Evolutionary conservation across 2,797 vertebrate species (phyloP), one percentile per base, ranked within the genome.

Genomic region (Uromys caudimaculatus): DNA sequence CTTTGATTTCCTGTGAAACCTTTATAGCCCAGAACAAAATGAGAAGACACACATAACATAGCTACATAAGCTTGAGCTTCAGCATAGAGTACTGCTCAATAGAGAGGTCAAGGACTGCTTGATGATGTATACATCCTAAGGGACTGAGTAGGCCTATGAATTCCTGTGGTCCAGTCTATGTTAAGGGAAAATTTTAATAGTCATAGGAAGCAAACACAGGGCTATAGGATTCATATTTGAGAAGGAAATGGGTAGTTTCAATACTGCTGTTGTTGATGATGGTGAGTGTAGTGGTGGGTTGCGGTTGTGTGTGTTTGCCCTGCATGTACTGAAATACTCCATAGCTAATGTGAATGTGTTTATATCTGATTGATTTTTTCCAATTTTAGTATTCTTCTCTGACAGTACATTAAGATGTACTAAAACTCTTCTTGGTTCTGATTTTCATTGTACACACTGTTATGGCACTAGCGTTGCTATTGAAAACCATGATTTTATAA

Each of bases 401-500:
- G 56, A 47, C 52, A 71, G 52, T 62, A 41, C 38, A 69, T 24
- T 50, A 52, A 83, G 35, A 84, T 91, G 10, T 9, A 84, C 56
- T 76, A 62, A 84, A 93, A 12, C 41, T 58, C 38, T 38, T 94
- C 41, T 90, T 78, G 56, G 50, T n/a, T 69, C 11, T 60, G 2
- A 76, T 96, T 95, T 92, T 90, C 41, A 60, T 29, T 77, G 9
- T 3, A 84, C 94, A 24, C 16, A 16, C 35, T 94, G 16, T 76
- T n/a, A 81, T 54, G 56, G 38, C 86, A 95, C 2, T 76, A 73
- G 52, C 10, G 83, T 82, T 94, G 32, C 52, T 84, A 14, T 47
- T 92, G 73, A 86, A 93, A 96, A 41, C 83, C 24, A 38, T 76
- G 52, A 90, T 78, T 95, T 93, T 86, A 92, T 94, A 96, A 2